These are phyloP conservation scores for Volucella inanis DNA, from an alignment of 2,888 invertebrate genomes.

Conservation along the genomic window DNA sequence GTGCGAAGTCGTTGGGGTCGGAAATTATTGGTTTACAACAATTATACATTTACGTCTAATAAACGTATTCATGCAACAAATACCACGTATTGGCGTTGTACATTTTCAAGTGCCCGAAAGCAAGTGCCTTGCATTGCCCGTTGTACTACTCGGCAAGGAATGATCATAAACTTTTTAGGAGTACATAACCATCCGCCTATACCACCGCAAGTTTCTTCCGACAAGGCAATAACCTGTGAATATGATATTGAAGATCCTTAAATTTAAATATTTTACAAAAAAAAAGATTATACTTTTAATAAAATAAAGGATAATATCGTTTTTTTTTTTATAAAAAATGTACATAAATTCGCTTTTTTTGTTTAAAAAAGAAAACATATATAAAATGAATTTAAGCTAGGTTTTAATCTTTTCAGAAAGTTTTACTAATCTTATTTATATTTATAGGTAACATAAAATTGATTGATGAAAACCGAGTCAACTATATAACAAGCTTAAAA, in stretches of 20 bases:
- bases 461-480: conserved; percentile 77
- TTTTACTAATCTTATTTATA: conserved; percentile 36
- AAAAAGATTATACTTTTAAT: conserved; percentile 1
- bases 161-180: conserved; percentile 75
- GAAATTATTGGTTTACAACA: conserved; percentile 75
- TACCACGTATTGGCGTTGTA: conserved; percentile 77
- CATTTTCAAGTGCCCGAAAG: conserved; percentile 74
- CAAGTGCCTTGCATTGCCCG: conserved; percentile 74
- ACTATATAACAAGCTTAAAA: conserved; percentile 79
- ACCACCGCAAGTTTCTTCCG: conserved; percentile 54
- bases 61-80: conserved; percentile 75
- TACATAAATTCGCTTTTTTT: neutral
- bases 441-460: conserved; percentile 56
- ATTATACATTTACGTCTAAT: conserved; percentile 76
- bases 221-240: conserved; percentile 57
- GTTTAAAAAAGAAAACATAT: neutral
- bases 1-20: conserved; percentile 77
- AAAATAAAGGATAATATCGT: neutral
- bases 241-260: conserved; percentile 76
- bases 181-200: conserved; percentile 76
- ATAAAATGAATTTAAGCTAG: conserved; percentile 38
- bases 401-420: neutral
- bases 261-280: conserved; percentile 1
- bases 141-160: conserved; percentile 75
- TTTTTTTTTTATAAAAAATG: conserved; percentile 12